A percentile compares a stretch with the other conserved stretches of the same genome.
Evolutionary conservation across 2,888 invertebrate genomes (phyloP).

Genomic region (Bruchidius siliquastri): DNA sequence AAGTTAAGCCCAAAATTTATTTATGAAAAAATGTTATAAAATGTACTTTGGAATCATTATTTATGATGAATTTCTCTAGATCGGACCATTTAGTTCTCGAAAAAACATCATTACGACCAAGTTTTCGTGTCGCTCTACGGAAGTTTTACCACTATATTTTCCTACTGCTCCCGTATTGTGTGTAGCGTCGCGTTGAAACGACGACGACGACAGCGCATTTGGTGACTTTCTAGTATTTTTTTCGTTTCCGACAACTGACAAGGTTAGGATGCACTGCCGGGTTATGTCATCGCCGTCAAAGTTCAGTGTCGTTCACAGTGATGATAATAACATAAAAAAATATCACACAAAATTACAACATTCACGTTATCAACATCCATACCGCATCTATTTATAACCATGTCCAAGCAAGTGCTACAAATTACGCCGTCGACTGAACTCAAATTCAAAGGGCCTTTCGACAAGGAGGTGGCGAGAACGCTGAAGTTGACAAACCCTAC

Average conservation of each 20-base stretch:
- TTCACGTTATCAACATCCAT: neutral
- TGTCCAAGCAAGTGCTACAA: slow-evolving; percentile 1
- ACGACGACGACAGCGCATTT: neutral
- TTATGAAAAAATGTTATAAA: too few species aligned
- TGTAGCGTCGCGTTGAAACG: neutral
- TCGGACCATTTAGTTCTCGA: too few species aligned
- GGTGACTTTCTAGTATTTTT: neutral
- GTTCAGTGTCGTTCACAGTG: neutral
- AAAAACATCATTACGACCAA: too few species aligned
- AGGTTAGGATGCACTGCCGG: neutral
- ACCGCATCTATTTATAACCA: neutral
- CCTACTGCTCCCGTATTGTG: neutral
- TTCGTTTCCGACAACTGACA: neutral
- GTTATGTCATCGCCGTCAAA: neutral
- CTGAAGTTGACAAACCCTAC: neutral
- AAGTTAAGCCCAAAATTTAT: too few species aligned
- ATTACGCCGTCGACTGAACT: neutral
- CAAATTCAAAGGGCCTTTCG: neutral
- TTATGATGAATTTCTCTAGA: too few species aligned
- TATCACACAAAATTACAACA: neutral
- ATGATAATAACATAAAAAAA: neutral
- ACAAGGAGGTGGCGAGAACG: neutral
- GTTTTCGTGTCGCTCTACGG: too few species aligned
- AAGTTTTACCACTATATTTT: too few species aligned
- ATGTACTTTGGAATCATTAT: too few species aligned